Evolutionary conservation across 1,140 invertebrate genomes (phyloP), one percentile per base, ranked within the genome.

Genomic region (Nephotettix cincticeps): DNA sequence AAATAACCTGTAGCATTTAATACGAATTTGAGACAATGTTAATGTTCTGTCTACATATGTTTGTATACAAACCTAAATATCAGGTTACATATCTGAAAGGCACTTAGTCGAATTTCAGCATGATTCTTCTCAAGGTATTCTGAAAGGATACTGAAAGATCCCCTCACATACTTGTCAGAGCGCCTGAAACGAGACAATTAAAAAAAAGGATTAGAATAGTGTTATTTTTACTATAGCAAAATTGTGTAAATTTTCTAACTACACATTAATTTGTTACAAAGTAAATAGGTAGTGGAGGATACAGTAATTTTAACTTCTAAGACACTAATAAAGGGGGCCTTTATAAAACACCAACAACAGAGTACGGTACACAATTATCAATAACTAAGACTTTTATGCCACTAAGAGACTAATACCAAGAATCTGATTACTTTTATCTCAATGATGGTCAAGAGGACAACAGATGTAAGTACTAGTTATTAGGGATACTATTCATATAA

Each of bases 71-170:
- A 81, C 79, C 74, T 78, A 74, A 89, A 88, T 1, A 88, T 76
- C 72, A 84, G 80, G 74, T 87, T 79, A 51, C 84, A 83, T 29
- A 88, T 80, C 54, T 83, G 81, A 72, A 87, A 83, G 1, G 84
- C 76, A 64, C 83, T 84, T n/a, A 81, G 79, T 30, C 87, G 78
- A 36, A 88, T 81, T 79, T 89, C 85, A 14, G 86, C 78, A 80
- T 89, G 87, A 1, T 85, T 79, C 74, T 84, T 81, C 32, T 80
- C 77, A 14, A 88, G 75, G 51, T 85, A 82, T 25, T 80, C 78
- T 73, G 83, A 80, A 25, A 87, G 43, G 23, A 84, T 70, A 29
- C 80, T 77, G 76, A 80, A 85, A 3, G 79, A 79, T 72, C 81
- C 77, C 54, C 82, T 79, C 1, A 86, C 77, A 76, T 84, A 83